phyloP scores from a whole-genome alignment of 2,888 invertebrate species.

The Plutella xylostella region DNA sequence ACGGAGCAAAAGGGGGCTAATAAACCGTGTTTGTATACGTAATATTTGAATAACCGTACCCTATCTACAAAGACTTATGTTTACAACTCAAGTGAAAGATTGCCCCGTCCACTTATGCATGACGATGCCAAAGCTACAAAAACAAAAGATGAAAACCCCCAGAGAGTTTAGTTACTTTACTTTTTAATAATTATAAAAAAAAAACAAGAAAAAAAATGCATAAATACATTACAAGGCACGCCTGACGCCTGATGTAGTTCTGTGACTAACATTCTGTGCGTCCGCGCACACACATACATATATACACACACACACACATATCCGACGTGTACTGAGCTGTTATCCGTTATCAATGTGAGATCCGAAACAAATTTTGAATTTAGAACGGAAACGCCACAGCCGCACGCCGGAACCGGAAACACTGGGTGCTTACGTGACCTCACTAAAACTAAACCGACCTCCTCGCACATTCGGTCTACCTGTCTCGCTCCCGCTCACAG shows the following conservation, averaged over 20 bases:
- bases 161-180: constrained; percentile 22
- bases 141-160: constrained; percentile 39
- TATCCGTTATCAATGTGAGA: too few relatives aligned
- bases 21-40: not conserved
- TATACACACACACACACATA: constrained; percentile 30
- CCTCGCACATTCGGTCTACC: not conserved
- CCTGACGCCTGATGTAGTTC: constrained; percentile 43
- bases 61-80: constrained; percentile 1
- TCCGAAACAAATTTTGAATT: constrained; percentile 5
- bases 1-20: not conserved
- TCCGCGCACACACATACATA: constrained; percentile 31
- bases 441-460: constrained; percentile 22
- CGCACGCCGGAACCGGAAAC: constrained; percentile 22
- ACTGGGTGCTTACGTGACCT: constrained; percentile 55
- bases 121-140: constrained; percentile 35
- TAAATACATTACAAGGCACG: constrained; percentile 50
- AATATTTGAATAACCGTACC: constrained; percentile 1
- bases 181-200: constrained; percentile 25
- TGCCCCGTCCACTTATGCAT: constrained; percentile 1
- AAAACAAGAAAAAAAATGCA: constrained; percentile 44
- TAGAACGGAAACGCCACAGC: not conserved
- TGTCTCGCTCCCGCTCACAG: not conserved
- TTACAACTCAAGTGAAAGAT: not conserved
- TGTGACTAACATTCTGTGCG: constrained; percentile 35
- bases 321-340: too few relatives aligned